These are phyloP conservation scores for Chymomyza caudatula DNA, from an alignment of 2,888 invertebrate species.

Conservation along the genomic window DNA sequence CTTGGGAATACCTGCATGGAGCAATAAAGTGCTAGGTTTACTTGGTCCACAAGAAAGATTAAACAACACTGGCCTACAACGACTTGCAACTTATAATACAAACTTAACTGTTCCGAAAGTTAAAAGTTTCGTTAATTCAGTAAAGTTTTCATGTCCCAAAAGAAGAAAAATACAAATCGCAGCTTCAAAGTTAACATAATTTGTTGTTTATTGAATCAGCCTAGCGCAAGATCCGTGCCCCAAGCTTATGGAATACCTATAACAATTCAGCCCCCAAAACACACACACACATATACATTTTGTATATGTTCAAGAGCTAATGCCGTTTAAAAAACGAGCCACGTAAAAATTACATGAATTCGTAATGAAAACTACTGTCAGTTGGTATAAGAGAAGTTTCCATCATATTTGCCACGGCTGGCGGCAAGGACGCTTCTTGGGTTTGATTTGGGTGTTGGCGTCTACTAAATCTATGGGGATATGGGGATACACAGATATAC, in stretches of 20 bases:
- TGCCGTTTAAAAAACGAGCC: constrained; percentile 37
- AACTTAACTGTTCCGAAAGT: too few relatives aligned
- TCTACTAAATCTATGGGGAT: constrained; percentile 60
- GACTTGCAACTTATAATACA: too few relatives aligned
- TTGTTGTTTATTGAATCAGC: constrained; percentile 37
- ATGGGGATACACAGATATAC: constrained; percentile 35
- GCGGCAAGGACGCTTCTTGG: background rate
- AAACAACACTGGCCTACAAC: too few relatives aligned
- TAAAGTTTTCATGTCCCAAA: too few relatives aligned
- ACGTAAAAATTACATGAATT: constrained; percentile 64
- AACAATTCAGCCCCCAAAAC: background rate
- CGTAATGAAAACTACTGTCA: constrained; percentile 73
- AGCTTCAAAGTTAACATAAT: constrained; percentile 36
- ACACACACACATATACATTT: background rate
- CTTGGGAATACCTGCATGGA: too few relatives aligned
- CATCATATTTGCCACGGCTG: constrained; percentile 41
- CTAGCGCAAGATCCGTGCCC: background rate
- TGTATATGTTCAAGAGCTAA: background rate
- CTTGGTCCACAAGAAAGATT: too few relatives aligned
- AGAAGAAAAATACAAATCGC: constrained; percentile 13
- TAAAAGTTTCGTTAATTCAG: too few relatives aligned
- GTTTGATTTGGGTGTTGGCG: constrained; percentile 62
- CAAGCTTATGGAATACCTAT: background rate
- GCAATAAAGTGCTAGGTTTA: too few relatives aligned
- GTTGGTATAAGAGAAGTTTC: constrained; percentile 66